These are phyloP conservation scores for Hyalella azteca DNA, from an alignment of 2,888 invertebrate genomes.

Conservation along the genomic window DNA sequence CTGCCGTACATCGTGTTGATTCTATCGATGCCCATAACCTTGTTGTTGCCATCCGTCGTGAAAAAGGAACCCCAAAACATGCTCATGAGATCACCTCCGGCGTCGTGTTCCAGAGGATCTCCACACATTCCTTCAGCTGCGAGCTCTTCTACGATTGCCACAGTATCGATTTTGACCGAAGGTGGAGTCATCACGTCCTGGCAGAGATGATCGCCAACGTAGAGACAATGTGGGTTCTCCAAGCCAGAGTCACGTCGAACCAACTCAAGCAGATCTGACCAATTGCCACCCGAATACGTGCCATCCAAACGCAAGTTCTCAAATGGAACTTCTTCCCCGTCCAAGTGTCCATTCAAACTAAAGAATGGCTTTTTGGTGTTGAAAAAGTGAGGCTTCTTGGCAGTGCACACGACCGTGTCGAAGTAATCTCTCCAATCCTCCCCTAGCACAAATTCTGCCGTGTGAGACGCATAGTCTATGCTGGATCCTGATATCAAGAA, in stretches of 20 bases:
- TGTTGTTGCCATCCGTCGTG: conserved; percentile 47
- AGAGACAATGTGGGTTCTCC: conserved; percentile 69
- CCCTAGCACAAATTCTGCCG: conserved; percentile 72
- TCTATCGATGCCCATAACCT: conserved; percentile 47
- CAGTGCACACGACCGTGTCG: conserved; percentile 72
- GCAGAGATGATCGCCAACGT: conserved; percentile 78
- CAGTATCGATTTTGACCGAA: conserved; percentile 49
- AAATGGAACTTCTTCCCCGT: conserved; percentile 47
- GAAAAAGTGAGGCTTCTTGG: conserved; percentile 79
- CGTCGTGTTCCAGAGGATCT: conserved; percentile 51
- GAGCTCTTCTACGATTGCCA: conserved; percentile 55
- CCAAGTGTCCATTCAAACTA: conserved; percentile 41
- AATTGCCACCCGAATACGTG: conserved; percentile 63
- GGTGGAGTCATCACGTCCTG: conserved; percentile 69
- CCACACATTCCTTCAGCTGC: conserved; percentile 56
- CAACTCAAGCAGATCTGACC: conserved; percentile 63
- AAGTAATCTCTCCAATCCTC: conserved; percentile 72
- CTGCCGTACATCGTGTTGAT: conserved; percentile 54
- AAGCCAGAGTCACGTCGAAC: conserved; percentile 70
- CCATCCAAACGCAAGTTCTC: conserved; percentile 64
- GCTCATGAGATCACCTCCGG: conserved; percentile 54
- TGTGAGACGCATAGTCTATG: conserved; percentile 73
- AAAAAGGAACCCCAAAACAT: conserved; percentile 56
- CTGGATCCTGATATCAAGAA: conserved; percentile 78
- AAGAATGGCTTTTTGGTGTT: conserved; percentile 48